Base-by-base conservation (phyloP, 2,797 vertebrate genomes). In the Eidolon dupreanum region DNA sequence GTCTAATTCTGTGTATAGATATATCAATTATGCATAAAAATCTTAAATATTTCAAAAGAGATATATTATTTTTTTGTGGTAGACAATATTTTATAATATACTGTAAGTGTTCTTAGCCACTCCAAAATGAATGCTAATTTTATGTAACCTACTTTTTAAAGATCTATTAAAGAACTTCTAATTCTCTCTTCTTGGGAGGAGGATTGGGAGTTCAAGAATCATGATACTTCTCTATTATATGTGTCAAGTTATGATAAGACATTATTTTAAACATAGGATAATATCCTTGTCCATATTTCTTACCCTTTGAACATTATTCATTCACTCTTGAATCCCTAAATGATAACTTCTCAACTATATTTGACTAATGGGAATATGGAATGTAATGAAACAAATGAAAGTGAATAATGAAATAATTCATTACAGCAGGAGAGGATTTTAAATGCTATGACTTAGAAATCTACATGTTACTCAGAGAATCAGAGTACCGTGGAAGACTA, bases 71-170 rank as follows among this genome's bases (percentile, higher is more conserved):
- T 77, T 57, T 96, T 86, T 55, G 46, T 81, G 55, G 22, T 46
- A 96, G 75, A 90, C 5, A 78, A 13, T 90, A 96, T 95, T 92
- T 96, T 51, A 85, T 70, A 88, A 66, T 61, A 85, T 26, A 79
- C 77, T 77, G 6, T 91, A 68, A 91, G 61, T 57, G 26, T 79
- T 83, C 68, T 94, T 73, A 93, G 43, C 9, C 16, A 90, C 38
- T 93, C 17, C 93, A 95, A 97, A 38, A 86, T 75, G 77, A 95
- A 97, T 96, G 93, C 19, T 93, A 94, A 92, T 90, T 96, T 94
- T 95, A 95, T 94, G 41, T 90, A 92, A 82, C 22, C 26, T 94
- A 70, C 82, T 93, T 93, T 93, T 28, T 83, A 75, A 90, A 92
- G 33, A 15, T 94, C 43, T 94, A 63, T 88, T 66, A 75, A 85